These are phyloP conservation scores for Oxyura jamaicensis DNA, from an alignment of 2,113 vertebrate genomes.

Conservation along the genomic window DNA sequence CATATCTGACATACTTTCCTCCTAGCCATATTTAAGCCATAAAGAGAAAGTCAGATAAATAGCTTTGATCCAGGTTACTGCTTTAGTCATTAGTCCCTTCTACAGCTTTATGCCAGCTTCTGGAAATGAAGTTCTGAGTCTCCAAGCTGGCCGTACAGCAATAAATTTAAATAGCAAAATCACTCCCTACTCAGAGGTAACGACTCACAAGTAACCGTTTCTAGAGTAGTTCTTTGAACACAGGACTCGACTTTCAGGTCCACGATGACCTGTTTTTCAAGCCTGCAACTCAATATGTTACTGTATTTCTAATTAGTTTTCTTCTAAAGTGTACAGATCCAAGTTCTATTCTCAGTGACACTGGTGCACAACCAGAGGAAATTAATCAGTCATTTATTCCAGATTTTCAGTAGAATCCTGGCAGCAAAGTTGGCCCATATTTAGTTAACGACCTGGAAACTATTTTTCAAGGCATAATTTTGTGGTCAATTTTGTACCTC, in stretches of 20 bases:
- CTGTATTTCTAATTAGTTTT: slow-evolving; percentile 19
- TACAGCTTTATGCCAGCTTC: not conserved
- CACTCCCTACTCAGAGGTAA: not conserved
- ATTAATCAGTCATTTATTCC: slow-evolving; percentile 8
- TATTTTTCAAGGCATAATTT: not conserved
- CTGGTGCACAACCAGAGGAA: slow-evolving; percentile 13
- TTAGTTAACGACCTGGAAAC: slow-evolving; percentile 10
- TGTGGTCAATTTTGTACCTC: not conserved
- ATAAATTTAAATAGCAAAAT: not conserved
- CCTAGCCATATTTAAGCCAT: not conserved
- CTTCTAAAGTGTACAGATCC: not conserved
- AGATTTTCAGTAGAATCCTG: not conserved
- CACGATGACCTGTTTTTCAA: not conserved
- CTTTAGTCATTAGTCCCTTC: slow-evolving; percentile 15
- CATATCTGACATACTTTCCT: not conserved
- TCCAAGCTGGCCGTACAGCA: not conserved
- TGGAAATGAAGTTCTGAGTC: not conserved
- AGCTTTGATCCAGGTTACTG: slow-evolving; percentile 31
- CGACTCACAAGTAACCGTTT: not conserved
- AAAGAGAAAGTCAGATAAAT: slow-evolving; percentile 31
- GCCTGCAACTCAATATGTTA: not conserved
- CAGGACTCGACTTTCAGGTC: not conserved
- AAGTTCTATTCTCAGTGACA: not conserved
- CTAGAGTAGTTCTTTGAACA: not conserved
- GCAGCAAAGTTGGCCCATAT: not conserved